A percentile compares a stretch with the other conserved stretches of the same genome.
Conservation (phyloP, 2,888 invertebrate genomes). For the Subacronicta megacephala region DNA sequence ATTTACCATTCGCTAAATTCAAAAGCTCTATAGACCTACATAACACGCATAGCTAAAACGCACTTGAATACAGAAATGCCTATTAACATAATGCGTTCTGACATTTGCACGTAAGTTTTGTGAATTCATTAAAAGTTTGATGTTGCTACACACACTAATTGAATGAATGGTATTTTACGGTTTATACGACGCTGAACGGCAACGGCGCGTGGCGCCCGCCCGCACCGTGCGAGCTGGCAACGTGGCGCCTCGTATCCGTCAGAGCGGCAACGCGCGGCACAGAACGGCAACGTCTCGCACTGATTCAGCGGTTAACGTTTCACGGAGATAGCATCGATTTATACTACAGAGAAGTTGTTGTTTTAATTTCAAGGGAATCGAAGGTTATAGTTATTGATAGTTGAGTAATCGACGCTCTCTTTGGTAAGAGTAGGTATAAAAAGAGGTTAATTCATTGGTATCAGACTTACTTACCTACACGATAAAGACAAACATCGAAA, state of each 20-base stretch:
- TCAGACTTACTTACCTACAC: too few relatives aligned
- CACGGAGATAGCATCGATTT: constrained; percentile 62
- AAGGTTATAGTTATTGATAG: constrained; percentile 51
- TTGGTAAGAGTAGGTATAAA: constrained; percentile 23
- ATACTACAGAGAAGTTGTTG: constrained; percentile 45
- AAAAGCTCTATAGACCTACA: too few relatives aligned
- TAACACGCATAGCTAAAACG: too few relatives aligned
- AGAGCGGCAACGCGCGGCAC: constrained; percentile 73
- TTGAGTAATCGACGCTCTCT: constrained; percentile 36
- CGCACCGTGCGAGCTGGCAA: constrained; percentile 81
- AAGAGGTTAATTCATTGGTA: background rate
- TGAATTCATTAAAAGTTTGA: constrained; percentile 69
- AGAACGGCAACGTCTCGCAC: constrained; percentile 81
- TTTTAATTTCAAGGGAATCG: constrained; percentile 62
- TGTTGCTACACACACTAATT: constrained; percentile 73
- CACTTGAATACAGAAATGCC: constrained; percentile 4
- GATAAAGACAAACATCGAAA: too few relatives aligned
- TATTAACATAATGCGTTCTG: constrained; percentile 50
- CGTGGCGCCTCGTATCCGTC: constrained; percentile 79
- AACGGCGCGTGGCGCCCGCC: constrained; percentile 79
- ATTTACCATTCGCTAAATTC: too few relatives aligned
- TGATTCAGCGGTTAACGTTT: constrained; percentile 85
- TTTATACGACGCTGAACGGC: constrained; percentile 71
- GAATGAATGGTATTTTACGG: constrained; percentile 85
- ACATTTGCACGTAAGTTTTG: constrained; percentile 63